Percentiles rank a stretch among this genome's conserved stretches.
Evolutionary conservation across 2,888 invertebrate species (phyloP).

Genomic region (Lithodes maja): DNA sequence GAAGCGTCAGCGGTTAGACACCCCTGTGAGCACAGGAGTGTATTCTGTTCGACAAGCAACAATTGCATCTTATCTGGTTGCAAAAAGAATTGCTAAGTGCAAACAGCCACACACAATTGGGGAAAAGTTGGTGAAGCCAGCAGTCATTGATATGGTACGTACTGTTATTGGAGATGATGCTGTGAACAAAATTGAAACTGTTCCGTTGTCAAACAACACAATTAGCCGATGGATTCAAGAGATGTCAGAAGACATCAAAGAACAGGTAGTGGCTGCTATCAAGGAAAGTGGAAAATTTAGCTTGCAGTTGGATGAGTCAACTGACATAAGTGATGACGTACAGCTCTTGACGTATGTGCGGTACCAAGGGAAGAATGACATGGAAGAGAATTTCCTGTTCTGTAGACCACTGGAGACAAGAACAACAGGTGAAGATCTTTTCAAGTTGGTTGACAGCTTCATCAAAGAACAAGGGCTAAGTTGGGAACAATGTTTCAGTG

Average conservation of each 20-base stretch:
- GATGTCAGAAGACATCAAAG: neutral
- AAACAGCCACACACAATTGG: no score
- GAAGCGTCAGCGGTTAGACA: no score
- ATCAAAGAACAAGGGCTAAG: constrained; percentile 25
- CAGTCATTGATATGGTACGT: no score
- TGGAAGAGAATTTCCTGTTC: constrained; percentile 26
- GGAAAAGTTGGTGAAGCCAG: no score
- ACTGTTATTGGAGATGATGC: no score
- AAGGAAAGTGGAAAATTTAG: neutral
- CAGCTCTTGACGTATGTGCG: constrained; percentile 1
- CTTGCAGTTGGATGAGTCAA: neutral
- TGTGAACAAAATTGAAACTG: no score
- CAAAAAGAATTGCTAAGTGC: no score
- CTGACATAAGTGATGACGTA: constrained; percentile 7
- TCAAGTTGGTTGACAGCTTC: constrained; percentile 30
- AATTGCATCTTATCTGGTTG: no score
- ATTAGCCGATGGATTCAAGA: no score
- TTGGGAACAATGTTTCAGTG: constrained; percentile 32
- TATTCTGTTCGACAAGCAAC: no score
- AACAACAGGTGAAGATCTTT: constrained; percentile 19
- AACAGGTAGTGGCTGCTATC: constrained; percentile 15
- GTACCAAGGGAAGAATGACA: neutral
- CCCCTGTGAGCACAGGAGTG: no score
- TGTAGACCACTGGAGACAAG: constrained; percentile 11
- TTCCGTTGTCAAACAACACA: no score